Percentiles rank a stretch among this genome's conserved stretches.
Evolutionary conservation across 2,113 vertebrate genomes (phyloP).

Genomic region (Ornithorhynchus anatinus): DNA sequence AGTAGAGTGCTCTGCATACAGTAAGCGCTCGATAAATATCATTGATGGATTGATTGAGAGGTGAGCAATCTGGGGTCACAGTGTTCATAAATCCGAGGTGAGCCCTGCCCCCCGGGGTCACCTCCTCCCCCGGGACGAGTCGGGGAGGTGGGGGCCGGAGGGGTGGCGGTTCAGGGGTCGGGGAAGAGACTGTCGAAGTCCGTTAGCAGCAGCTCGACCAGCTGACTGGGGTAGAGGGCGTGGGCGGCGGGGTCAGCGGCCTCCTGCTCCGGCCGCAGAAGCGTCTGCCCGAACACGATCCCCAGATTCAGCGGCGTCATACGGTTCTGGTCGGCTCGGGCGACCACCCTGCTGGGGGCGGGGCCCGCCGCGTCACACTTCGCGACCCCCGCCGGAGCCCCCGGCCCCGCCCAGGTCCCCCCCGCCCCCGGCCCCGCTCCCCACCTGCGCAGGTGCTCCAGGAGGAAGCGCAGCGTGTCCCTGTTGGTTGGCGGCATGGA

Average conservation of each 20-base stretch:
- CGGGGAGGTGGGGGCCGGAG: no score
- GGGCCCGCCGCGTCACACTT: not conserved
- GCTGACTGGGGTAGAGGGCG: conserved; percentile 48
- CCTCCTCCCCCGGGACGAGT: no score
- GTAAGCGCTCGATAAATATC: no score
- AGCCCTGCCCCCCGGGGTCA: no score
- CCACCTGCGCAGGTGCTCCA: conserved; percentile 84
- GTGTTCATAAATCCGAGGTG: no score
- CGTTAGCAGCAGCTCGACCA: conserved; percentile 85
- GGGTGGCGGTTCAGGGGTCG: not conserved
- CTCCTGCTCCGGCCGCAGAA: conserved; percentile 86
- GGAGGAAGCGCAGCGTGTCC: conserved; percentile 81
- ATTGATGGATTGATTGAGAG: no score
- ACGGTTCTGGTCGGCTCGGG: conserved; percentile 77
- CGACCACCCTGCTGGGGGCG: conserved; percentile 79
- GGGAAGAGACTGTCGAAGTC: conserved; percentile 64
- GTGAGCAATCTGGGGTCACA: no score
- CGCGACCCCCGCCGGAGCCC: not conserved
- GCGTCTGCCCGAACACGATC: conserved; percentile 92
- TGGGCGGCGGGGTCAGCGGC: conserved; percentile 44
- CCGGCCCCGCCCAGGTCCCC: not conserved
- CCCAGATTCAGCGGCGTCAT: conserved; percentile 94
- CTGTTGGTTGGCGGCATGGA: conserved; percentile 80
- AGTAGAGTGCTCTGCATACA: no score
- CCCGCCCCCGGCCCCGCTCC: not conserved